Evolutionary conservation across 2,113 vertebrate species (phyloP).

Genomic region (Echinops telfairi): DNA sequence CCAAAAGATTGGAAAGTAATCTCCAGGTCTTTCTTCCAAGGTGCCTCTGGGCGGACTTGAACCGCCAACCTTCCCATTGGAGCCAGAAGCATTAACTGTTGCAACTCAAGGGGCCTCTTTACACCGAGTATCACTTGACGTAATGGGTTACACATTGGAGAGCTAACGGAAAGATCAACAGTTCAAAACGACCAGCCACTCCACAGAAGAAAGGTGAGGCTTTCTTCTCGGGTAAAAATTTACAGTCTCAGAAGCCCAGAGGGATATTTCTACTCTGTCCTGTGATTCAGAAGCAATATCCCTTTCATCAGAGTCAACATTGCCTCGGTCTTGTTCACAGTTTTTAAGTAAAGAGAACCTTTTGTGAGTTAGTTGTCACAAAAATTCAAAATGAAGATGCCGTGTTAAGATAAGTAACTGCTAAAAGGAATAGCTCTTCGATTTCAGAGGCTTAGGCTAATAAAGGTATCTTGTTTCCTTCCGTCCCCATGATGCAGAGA

Average conservation of each 20-base stretch:
- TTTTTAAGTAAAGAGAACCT: constrained; percentile 13
- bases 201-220: too few relatives aligned
- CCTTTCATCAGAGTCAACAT: not conserved
- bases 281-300: not conserved
- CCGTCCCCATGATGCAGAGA: not conserved
- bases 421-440: not conserved
- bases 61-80: not conserved
- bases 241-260: too few relatives aligned
- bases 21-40: not conserved
- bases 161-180: too few relatives aligned
- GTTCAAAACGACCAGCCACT: too few relatives aligned
- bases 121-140: not conserved
- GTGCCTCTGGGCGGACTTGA: not conserved
- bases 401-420: not conserved
- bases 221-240: too few relatives aligned
- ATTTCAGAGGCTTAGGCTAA: not conserved
- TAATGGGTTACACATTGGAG: too few relatives aligned
- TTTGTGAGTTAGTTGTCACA: constrained; percentile 41
- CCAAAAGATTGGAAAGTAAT: not conserved
- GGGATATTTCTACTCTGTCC: too few relatives aligned
- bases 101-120: not conserved
- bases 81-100: not conserved
- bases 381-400: not conserved
- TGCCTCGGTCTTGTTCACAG: not conserved
- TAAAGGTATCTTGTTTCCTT: not conserved